phyloP scores from a whole-genome alignment of 1,140 invertebrate species.

The Camponotus vicinus region DNA sequence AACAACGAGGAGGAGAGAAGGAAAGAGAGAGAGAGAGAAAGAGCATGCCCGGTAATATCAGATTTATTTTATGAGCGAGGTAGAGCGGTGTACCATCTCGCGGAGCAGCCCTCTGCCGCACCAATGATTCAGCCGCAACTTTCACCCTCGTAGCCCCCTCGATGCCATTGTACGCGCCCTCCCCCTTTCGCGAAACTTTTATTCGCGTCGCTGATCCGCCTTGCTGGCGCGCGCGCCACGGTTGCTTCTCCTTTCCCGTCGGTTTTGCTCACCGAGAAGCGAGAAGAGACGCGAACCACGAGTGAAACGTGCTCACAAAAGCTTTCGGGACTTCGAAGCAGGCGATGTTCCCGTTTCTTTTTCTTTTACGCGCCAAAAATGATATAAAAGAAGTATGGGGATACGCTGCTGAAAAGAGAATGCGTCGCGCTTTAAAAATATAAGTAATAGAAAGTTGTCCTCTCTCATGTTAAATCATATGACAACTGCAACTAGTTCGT shows the following conservation, averaged over 20 bases:
- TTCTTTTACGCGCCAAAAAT: neutral
- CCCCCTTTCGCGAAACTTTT: slow-evolving; percentile 46
- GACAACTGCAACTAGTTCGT: neutral
- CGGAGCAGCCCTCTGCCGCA: slow-evolving; percentile 32
- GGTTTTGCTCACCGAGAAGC: slow-evolving; percentile 6
- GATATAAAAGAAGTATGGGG: neutral
- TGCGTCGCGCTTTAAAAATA: neutral
- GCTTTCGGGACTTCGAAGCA: neutral
- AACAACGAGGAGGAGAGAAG: neutral
- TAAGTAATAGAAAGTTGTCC: neutral
- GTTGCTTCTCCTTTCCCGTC: slow-evolving; percentile 18
- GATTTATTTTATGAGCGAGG: slow-evolving; percentile 64
- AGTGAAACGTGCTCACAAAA: neutral
- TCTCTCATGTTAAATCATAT: neutral
- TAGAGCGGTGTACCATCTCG: slow-evolving; percentile 43
- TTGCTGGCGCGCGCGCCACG: slow-evolving; percentile 8
- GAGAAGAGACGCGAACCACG: slow-evolving; percentile 14
- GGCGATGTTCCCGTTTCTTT: neutral
- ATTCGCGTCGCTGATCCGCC: slow-evolving; percentile 39
- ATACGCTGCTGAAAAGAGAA: neutral
- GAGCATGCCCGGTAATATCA: slow-evolving; percentile 60
- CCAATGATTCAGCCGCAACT: slow-evolving; percentile 64
- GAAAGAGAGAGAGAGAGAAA: slow-evolving; percentile 1
- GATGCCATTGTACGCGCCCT: slow-evolving; percentile 55
- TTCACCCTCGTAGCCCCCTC: slow-evolving; percentile 26